These are phyloP conservation scores for Trigoniulus corallinus DNA, from an alignment of 1,140 invertebrate genomes.

Conservation along the genomic window DNA sequence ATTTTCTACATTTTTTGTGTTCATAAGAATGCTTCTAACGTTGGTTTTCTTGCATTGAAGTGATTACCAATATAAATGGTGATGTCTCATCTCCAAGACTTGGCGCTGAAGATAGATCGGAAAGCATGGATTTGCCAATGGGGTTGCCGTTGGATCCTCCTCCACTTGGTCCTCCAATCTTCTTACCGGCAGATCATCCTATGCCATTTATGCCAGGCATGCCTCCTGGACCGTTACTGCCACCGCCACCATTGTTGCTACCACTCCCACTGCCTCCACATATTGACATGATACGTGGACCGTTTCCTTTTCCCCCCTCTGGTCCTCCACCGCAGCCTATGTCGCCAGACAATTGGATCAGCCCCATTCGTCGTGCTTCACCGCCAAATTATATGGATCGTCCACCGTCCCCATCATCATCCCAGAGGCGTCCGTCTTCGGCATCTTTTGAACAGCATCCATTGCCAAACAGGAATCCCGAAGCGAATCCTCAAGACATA, in stretches of 20 bases:
- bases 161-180: not conserved
- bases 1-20: not conserved
- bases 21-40: not conserved
- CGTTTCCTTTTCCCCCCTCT: not conserved
- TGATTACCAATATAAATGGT: not conserved
- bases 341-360: too few species aligned
- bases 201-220: not conserved
- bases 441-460: too few species aligned
- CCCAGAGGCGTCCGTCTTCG: too few species aligned
- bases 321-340: too few species aligned
- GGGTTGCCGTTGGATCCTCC: not conserved
- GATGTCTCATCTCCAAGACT: not conserved
- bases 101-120: not conserved
- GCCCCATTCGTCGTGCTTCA: too few species aligned
- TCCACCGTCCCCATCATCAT: too few species aligned
- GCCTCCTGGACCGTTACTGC: not conserved
- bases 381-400: too few species aligned
- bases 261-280: not conserved
- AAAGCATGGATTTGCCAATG: not conserved
- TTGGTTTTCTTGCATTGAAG: not conserved
- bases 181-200: not conserved
- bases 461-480: too few species aligned
- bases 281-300: not conserved
- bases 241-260: not conserved
- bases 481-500: too few species aligned